Conservation (phyloP, 2,888 invertebrate species). For the Tigriopus californicus region DNA sequence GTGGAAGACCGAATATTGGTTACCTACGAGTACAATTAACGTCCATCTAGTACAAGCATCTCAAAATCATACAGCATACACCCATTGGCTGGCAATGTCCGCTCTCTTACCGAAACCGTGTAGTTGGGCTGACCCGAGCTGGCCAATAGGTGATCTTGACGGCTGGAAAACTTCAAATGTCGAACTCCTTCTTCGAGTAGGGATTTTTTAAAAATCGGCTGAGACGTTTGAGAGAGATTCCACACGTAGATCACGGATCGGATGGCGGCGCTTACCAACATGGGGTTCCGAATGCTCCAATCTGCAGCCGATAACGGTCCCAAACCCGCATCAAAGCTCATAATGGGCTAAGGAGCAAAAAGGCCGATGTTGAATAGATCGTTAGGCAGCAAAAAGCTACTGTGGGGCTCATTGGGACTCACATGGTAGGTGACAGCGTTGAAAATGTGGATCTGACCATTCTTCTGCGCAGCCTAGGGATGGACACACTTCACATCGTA, state of each 20-base stretch:
- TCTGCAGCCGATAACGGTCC: conserved; percentile 8
- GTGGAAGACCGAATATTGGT: too few relatives aligned
- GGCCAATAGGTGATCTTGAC: neutral
- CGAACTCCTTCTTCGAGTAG: neutral
- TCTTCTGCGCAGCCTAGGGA: conserved; percentile 43
- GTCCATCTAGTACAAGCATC: too few relatives aligned
- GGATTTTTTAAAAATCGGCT: neutral
- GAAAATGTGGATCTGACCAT: conserved; percentile 50
- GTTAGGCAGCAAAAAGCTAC: neutral
- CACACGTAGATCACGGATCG: neutral
- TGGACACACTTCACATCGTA: too few relatives aligned
- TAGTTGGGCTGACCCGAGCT: conserved; percentile 4
- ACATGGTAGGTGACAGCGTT: conserved; percentile 45
- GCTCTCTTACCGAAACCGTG: neutral
- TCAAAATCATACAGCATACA: too few relatives aligned
- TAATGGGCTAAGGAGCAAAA: conserved; percentile 23
- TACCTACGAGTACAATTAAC: too few relatives aligned
- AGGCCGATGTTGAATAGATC: too few relatives aligned
- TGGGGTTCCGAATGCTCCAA: conserved; percentile 12
- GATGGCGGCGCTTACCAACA: conserved; percentile 5
- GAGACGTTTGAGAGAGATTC: conserved; percentile 4
- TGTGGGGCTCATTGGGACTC: conserved; percentile 22
- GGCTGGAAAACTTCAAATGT: neutral
- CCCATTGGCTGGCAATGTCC: too few relatives aligned
- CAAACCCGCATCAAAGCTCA: conserved; percentile 26